phyloP scores from a whole-genome alignment of 53 echinoderm and acorn worm genomes.

The Paracentrotus lividus region DNA sequence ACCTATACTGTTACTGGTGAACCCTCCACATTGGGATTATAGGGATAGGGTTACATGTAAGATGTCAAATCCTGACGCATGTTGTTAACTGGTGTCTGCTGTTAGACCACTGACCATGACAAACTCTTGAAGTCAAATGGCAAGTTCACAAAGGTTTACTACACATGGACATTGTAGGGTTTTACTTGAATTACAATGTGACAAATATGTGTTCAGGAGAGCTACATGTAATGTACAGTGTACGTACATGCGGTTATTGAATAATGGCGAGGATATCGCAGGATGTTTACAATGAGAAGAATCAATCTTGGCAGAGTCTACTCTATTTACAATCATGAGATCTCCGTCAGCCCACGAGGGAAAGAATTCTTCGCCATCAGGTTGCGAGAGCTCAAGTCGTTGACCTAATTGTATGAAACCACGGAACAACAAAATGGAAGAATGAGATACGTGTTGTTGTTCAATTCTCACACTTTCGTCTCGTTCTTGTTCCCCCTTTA shows the following conservation, averaged over 20 bases:
- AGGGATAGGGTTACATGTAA: too few relatives aligned
- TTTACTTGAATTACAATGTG: too few relatives aligned
- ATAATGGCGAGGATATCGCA: conserved; percentile 9
- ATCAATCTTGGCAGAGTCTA: neutral
- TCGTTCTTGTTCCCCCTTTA: neutral
- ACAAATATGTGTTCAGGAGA: too few relatives aligned
- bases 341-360: neutral
- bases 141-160: too few relatives aligned
- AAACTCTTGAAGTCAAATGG: too few relatives aligned
- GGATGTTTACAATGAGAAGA: conserved; percentile 12
- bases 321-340: conserved; percentile 24
- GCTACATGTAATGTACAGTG: neutral
- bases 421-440: neutral
- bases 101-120: too few relatives aligned
- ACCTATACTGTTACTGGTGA: too few relatives aligned
- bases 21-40: too few relatives aligned
- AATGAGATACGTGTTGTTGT: neutral
- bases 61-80: too few relatives aligned
- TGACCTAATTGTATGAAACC: conserved; percentile 23
- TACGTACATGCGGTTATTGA: neutral
- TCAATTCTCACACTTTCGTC: neutral
- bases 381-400: neutral
- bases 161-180: too few relatives aligned
- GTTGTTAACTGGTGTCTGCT: too few relatives aligned
- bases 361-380: neutral